Percentiles rank a stretch among this genome's conserved stretches.
Conservation (phyloP, 2,113 vertebrate species). For the Ameiurus melas region DNA sequence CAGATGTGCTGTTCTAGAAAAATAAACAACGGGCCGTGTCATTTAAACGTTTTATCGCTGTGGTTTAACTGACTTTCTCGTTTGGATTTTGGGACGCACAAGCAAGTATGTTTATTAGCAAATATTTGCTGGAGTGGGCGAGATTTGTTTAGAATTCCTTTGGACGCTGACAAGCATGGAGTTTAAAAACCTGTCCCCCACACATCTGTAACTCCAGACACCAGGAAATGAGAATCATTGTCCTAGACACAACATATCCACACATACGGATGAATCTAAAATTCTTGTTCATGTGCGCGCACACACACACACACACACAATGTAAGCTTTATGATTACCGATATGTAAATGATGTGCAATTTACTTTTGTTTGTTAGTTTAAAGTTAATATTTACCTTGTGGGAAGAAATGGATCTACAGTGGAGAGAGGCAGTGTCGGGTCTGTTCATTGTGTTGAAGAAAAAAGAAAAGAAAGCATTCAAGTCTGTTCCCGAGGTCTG, state of each 20-base stretch:
- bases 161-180: background rate
- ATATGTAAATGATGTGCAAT: constrained; percentile 61
- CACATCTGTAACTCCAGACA: background rate
- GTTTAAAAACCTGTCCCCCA: background rate
- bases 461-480: background rate
- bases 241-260: background rate
- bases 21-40: background rate
- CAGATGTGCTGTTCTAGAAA: background rate
- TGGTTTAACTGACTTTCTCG: background rate
- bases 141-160: constrained; percentile 1
- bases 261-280: background rate
- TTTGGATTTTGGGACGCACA: background rate
- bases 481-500: background rate
- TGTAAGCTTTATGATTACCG: constrained; percentile 55
- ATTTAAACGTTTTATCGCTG: background rate
- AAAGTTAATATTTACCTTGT: constrained; percentile 54
- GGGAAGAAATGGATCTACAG: constrained; percentile 22
- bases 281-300: background rate
- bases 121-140: background rate
- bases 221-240: background rate
- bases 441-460: background rate
- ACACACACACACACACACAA: background rate
- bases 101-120: background rate
- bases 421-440: constrained; percentile 1
- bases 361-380: constrained; percentile 23